Base-by-base conservation (phyloP, 2,113 vertebrate genomes). In the Nibea albiflora region DNA sequence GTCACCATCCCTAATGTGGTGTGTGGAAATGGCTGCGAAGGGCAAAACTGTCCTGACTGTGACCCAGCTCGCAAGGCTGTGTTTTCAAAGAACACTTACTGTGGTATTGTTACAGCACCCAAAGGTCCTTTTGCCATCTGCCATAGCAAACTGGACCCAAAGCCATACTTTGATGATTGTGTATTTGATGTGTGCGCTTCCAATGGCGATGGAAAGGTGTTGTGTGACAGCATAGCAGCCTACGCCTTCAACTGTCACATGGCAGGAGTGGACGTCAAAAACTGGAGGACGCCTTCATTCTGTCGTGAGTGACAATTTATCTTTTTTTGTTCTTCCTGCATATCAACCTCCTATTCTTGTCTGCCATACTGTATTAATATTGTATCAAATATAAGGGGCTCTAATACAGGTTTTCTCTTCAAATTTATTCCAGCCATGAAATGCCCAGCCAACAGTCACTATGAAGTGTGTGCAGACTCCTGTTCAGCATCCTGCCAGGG, bases 371-470 rank as follows among this genome's bases (percentile, higher is more conserved):
- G 9, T 56, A 22, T 73, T 17, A 6, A 58, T 35, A 14, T 12
- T 57, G 12, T 26, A 14, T 19, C 56, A 17, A 5, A 12, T n/a
- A 9, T 22, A 49, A 11, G 1, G 24, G 24, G 1, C 17, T 47
- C 20, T 66, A 9, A 64, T 26, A 28, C 24, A 58, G 47, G 4
- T 42, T 26, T 46, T 44, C 14, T n/a, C 12, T 67, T 65, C 1
- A 67, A 0, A 44, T 72, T 61, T 78, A 4, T 83, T 79, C 15
- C 80, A 96, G 96, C 94, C 12, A 88, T 94, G 89, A 73, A 80
- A 75, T 97, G 96, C 24, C 95, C 94, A 0, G 39, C 88, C 24
- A 91, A 96, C 78, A 97, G 96, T 76, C 95, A 93, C 81, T 97
- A 97, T 0, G 86, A 94, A 61, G 11, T 93, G 39, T 97, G 97